Base-by-base conservation (phyloP, 2,113 vertebrate species). In the Merops nubicus region DNA sequence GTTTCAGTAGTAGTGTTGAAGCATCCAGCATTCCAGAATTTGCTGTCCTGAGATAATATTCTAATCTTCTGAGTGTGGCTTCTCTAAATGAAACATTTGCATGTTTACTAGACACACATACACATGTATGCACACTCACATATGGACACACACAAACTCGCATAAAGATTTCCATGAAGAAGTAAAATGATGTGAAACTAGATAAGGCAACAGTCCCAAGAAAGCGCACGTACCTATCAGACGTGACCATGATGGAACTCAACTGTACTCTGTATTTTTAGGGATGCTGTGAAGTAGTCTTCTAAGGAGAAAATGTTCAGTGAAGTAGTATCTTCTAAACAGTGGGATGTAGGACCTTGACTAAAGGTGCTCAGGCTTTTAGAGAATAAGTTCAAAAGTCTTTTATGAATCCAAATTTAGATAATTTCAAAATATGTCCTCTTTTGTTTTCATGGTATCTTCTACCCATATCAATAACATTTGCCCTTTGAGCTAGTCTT, bases 121-220 rank as follows among this genome's bases (percentile, higher is more conserved):
- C 29, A 28, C 17, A 17, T 3, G 10, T 10, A 3, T 6, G 9
- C 8, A 21, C 19, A 15, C 8, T 4, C 25, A 5, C 9, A 7
- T 0, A 1, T 59, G 22, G 19, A 65, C 9, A 34, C 16, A 38
- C 29, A 28, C 20, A 20, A 16, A 18, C 33, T 69, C 31, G 43
- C 4, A 12, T 13, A 48, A 51, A 57, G 31, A n/a, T 73, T 85
- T 89, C 60, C 13, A 20, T 25, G 53, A 85, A 68, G 47, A 43
- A 21, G 19, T 18, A 16, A 56, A 48, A 18, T 22, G 45, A 45
- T 70, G n/a, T 73, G 59, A 73, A 88, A 33, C 33, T 59, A 2
- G 28, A 38, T 59, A 3, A 15, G 43, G 16, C 72, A 63, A 40
- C 23, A 38, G 36, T 40, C 21, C 48, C 48, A 50, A 26, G 29